These are phyloP conservation scores for Chelonus formosanus DNA, from an alignment of 2,888 invertebrate genomes.

Conservation along the genomic window DNA sequence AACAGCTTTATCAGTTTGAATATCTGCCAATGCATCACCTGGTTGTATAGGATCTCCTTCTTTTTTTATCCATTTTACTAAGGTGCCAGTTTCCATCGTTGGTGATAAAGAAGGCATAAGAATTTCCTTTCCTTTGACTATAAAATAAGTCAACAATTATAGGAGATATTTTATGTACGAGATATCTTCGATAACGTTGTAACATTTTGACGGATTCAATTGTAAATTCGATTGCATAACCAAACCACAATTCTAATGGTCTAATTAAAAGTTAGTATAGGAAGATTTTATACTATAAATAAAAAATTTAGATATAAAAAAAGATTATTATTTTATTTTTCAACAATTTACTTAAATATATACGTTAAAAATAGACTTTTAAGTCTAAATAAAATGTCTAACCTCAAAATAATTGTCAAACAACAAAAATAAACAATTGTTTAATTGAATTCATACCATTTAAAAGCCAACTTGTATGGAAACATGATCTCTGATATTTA, in stretches of 20 bases:
- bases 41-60: conserved; percentile 68
- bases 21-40: conserved; percentile 73
- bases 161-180: neutral
- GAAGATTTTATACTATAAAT: neutral
- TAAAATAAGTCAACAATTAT: conserved; percentile 29
- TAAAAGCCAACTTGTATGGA: conserved; percentile 58
- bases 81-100: conserved; percentile 72
- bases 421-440: neutral
- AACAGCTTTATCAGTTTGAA: conserved; percentile 74
- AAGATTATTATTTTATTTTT: too few species aligned
- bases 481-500: conserved; percentile 57
- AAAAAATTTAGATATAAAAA: too few species aligned
- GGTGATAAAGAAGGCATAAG: conserved; percentile 72
- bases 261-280: neutral
- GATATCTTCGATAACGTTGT: neutral
- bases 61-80: conserved; percentile 69
- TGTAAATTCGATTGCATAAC: conserved; percentile 37
- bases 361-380: too few species aligned
- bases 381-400: conserved; percentile 34
- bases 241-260: neutral
- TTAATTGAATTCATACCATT: conserved; percentile 50
- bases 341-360: too few species aligned
- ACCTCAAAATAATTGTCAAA: conserved; percentile 45
- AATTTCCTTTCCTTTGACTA: conserved; percentile 63
- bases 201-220: neutral